Base-by-base conservation (phyloP, 2,113 vertebrate genomes). In the Bombycilla garrulus region DNA sequence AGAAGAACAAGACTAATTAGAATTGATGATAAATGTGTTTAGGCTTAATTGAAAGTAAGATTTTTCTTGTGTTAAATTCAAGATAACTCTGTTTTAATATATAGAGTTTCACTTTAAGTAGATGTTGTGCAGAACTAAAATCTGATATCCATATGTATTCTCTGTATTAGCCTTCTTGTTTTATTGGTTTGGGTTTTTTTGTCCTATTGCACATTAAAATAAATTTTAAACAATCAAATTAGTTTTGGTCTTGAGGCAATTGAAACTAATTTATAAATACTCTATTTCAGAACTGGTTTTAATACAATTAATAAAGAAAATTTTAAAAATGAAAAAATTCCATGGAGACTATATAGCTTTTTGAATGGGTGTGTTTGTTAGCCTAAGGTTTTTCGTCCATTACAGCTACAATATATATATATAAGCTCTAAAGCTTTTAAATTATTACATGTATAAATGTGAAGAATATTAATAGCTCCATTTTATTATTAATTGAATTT, bases 1-100 rank as follows among this genome's bases (percentile, higher is more conserved):
- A 96, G 92, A 93, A 92, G 82, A 96, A 94, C 60, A 94, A 17
- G n/a, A 92, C 50, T 97, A 97, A 97, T 96, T 96, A 96, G 74
- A 88, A 90, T 73, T 90, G 71, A 97, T 97, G 96, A 89, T 93
- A 92, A 96, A 94, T 95, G 65, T 87, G 17, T 96, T 96, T 89
- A 93, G 81, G 57, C 33, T 93, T 97, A 97, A 96, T 77, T 95
- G 70, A 96, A 97, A 96, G 65, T 77, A 83, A 93, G 51, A 85
- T 95, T 38, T 97, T 97, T 83, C 22, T 53, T 77, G 9, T 45
- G n/a, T 91, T 95, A 88, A 87, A 73, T 92, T 95, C 81, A 95
- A 93, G 95, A 95, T 79, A 36, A 73, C 60, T 91, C 44, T 90
- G 48, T 71, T 79, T 94, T 94, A 88, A 62, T 70, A 45, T 65